Base-by-base conservation (phyloP, 2,113 vertebrate genomes). In the Colaptes auratus region DNA sequence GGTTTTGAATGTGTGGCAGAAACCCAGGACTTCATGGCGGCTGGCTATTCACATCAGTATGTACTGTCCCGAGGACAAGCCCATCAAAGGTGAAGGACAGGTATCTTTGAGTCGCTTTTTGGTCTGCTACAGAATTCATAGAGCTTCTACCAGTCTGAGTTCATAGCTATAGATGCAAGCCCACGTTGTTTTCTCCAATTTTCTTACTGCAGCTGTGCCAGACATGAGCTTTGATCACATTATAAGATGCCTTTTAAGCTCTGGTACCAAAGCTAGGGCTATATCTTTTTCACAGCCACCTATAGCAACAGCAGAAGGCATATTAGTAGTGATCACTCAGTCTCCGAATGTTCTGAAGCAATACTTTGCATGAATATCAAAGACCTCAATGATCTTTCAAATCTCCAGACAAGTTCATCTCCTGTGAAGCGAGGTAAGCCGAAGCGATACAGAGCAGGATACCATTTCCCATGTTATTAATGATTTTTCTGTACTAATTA, bases 291-390 rank as follows among this genome's bases (percentile, higher is more conserved):
- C 98, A 35, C 98, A 97, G 12, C 95, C 96, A 44, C 96, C 12
- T 65, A 96, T 75, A 86, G 98, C 96, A 55, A 97, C 91, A 16
- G 97, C 8, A 23, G 98, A 96, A 4, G 98, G 97, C 73, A 98
- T 98, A 56, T 98, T 98, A 84, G 98, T 91, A 15, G 98, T 98
- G 89, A 98, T 94, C 61, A 98, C 96, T 14, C 97, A 79, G 91
- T 98, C 97, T 27, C 98, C 98, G 83, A 98, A 99, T 3, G 93
- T 98, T 76, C 94, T 92, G 97, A 99, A 99, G 79, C 98, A 99
- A 96, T 98, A 98, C 60, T 64, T 94, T 50, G 98, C 98, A 19
- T 98, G 98, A 72, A 75, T 95, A 75, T 98, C 89, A 64, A 99
- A 99, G 31, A 72, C 24, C 30, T 96, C 74, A 19, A 88, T 93